Evolutionary conservation across 2,113 vertebrate genomes (phyloP).

Genomic region (Entelurus aequoreus): DNA sequence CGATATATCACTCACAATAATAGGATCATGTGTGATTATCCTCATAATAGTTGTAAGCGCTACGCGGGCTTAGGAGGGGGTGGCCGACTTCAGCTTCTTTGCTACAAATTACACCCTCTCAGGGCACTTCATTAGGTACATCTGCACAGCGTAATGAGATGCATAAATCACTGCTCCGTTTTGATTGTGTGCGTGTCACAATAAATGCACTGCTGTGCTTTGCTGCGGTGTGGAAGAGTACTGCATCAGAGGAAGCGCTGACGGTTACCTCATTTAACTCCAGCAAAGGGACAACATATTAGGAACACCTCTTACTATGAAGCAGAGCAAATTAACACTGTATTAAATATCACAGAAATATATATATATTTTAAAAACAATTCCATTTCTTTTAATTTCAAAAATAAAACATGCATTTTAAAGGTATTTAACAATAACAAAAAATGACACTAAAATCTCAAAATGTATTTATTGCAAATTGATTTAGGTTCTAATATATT

Average conservation of each 20-base stretch:
- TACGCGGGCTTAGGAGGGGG: conserved; percentile 34
- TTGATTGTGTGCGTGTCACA: neutral
- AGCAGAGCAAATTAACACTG: too few relatives aligned
- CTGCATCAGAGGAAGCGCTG: neutral
- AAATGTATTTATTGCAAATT: too few relatives aligned
- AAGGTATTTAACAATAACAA: too few relatives aligned
- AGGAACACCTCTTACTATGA: too few relatives aligned
- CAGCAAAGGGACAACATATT: neutral
- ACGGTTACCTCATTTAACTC: neutral
- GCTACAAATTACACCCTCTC: neutral
- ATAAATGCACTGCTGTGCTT: neutral
- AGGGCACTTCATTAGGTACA: neutral
- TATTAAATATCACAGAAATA: too few relatives aligned
- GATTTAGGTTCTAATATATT: too few relatives aligned
- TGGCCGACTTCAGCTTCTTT: conserved; percentile 9
- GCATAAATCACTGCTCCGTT: neutral
- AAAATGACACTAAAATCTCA: too few relatives aligned
- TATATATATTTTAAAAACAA: too few relatives aligned
- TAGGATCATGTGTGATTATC: conserved; percentile 49
- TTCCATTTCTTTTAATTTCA: too few relatives aligned
- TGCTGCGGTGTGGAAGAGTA: neutral
- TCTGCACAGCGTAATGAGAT: neutral
- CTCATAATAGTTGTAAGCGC: conserved; percentile 33
- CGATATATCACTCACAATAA: conserved; percentile 44
- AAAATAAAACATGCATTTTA: too few relatives aligned